A percentile compares a stretch with the other conserved stretches of the same genome.
Conservation (phyloP, 2,113 vertebrate genomes). For the Callionymus lyra region DNA sequence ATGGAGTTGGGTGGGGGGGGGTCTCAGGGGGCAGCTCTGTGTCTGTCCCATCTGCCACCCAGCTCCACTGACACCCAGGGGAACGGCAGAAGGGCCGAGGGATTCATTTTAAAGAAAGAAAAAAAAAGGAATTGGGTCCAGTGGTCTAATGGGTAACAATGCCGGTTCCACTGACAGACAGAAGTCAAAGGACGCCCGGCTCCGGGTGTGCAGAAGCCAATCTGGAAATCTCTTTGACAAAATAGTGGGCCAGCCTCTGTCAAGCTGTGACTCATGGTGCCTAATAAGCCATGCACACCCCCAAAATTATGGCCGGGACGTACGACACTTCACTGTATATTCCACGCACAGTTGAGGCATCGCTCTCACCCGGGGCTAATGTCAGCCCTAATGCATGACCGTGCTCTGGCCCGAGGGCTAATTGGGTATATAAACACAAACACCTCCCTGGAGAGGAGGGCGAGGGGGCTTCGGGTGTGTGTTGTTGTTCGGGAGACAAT, state of each 20-base stretch:
- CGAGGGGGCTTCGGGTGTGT: conserved; percentile 35
- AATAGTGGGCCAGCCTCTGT: conserved; percentile 44
- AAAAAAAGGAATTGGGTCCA: conserved; percentile 45
- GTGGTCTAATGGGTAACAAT: conserved; percentile 65
- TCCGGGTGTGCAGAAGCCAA: conserved; percentile 47
- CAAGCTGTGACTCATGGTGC: conserved; percentile 32
- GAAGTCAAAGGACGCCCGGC: conserved; percentile 47
- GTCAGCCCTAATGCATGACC: conserved; percentile 61
- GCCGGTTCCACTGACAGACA: conserved; percentile 52
- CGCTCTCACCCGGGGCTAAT: conserved; percentile 55
- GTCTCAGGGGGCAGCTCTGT: conserved; percentile 67
- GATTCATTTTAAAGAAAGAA: conserved; percentile 50
- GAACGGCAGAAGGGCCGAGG: conserved; percentile 58
- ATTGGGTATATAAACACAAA: conserved; percentile 71
- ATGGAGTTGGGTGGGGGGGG: background rate
- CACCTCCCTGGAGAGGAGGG: conserved; percentile 59
- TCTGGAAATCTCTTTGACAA: conserved; percentile 55
- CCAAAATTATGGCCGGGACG: conserved; percentile 37
- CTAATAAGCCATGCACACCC: conserved; percentile 53
- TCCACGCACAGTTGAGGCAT: conserved; percentile 31
- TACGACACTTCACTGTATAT: conserved; percentile 43
- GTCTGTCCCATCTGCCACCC: conserved; percentile 74
- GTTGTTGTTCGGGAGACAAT: conserved; percentile 20
- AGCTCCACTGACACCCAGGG: conserved; percentile 71
- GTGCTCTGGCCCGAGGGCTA: conserved; percentile 63